Evolutionary conservation across 2,888 invertebrate genomes (phyloP), one percentile per base, ranked within the genome.

Genomic region (Mesorhabditis sp.): DNA sequence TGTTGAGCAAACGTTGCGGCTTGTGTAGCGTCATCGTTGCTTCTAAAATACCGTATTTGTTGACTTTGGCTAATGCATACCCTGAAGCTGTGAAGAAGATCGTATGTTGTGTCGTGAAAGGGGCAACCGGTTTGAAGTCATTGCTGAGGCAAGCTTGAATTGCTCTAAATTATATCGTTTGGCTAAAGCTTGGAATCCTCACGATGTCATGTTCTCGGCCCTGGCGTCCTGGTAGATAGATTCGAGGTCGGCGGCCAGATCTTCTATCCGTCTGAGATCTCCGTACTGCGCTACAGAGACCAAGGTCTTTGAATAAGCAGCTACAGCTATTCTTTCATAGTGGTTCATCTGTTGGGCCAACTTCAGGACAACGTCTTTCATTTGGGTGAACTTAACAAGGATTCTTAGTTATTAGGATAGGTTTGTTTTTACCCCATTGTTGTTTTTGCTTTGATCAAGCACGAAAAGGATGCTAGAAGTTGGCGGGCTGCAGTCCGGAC

Each of bases 1-100:
- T 50, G 58, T 50, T 50, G 58, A 50, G 58, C 58, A n/a, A 50
- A 50, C n/a, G 58, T 10, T 13, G n/a, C 58, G 5, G 68, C 15
- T 13, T 43, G 50, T 42, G 45, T 28, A n/a, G 15, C 10, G 15
- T 63, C 41, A 3, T n/a, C 15, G 10, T n/a, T 10, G 4, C 15
- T 15, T 3, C 41, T 63, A 10, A 28, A 28, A 28, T 28, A 28
- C 28, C n/a, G n/a, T n/a, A n/a, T n/a, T n/a, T n/a, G n/a, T n/a
- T n/a, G n/a, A n/a, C n/a, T n/a, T n/a, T n/a, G n/a, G n/a, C n/a
- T n/a, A 28, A 28, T 28, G 1, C 28, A 28, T n/a, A 50, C 58
- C 10, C 58, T 50, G 58, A 50, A 50, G 58, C 58, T 50, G 58
- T 50, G 2, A 50, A 50, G n/a, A 50, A n/a, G n/a, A 50, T n/a